Percentiles rank a stretch among this genome's conserved stretches.
These are phyloP conservation scores for Notoglanidium macrostoma DNA, from an alignment of 2,797 vertebrate species.

Conservation along the genomic window DNA sequence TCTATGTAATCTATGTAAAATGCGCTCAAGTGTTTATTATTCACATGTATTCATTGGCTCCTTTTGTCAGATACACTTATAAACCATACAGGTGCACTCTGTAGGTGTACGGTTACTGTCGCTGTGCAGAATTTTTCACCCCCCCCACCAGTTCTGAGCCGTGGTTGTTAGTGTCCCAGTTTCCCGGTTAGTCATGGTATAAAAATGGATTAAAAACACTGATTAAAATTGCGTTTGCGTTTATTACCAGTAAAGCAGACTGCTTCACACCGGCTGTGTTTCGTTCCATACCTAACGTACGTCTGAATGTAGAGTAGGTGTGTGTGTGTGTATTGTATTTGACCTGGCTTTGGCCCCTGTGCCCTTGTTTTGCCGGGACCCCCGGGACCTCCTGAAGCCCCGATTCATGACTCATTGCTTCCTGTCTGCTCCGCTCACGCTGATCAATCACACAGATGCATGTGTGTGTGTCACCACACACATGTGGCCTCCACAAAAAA, in stretches of 20 bases:
- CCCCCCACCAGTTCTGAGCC: neutral
- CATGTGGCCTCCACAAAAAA: slow-evolving; percentile 47
- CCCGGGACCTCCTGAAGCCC: slow-evolving; percentile 48
- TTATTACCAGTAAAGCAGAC: neutral
- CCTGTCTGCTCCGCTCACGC: slow-evolving; percentile 46
- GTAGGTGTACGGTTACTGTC: neutral
- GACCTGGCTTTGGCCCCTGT: slow-evolving; percentile 46
- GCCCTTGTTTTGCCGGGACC: slow-evolving; percentile 54
- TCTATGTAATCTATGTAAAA: neutral
- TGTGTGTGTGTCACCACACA: slow-evolving; percentile 42
- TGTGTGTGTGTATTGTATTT: slow-evolving; percentile 36
- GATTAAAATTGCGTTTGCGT: neutral
- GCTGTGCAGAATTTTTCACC: neutral
- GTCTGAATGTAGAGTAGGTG: neutral
- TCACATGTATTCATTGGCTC: neutral
- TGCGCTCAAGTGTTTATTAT: neutral
- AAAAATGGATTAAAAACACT: neutral
- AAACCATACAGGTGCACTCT: neutral
- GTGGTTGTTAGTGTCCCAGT: neutral
- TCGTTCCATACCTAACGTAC: neutral
- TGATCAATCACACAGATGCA: slow-evolving; percentile 55
- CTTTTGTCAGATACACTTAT: neutral
- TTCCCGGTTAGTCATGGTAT: no score
- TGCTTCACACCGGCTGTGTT: neutral
- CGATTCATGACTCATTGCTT: slow-evolving; percentile 67